phyloP scores from a whole-genome alignment of 2,113 vertebrate genomes.

The Odontophorus gujanensis region DNA sequence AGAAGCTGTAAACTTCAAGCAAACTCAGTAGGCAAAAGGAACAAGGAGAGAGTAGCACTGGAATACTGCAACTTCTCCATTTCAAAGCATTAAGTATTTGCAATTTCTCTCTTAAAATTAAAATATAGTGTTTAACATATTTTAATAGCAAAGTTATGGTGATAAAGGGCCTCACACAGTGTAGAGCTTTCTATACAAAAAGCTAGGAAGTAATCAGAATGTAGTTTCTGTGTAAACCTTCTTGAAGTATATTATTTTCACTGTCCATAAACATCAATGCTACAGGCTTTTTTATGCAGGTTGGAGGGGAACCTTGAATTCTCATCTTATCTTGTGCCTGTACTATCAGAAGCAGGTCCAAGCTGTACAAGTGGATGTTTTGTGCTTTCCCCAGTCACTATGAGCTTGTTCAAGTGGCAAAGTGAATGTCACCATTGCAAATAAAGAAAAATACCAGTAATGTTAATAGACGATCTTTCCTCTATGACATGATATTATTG shows the following conservation, averaged over 20 bases:
- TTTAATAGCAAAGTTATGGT: neutral
- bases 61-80: neutral
- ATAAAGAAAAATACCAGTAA: neutral
- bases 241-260: neutral
- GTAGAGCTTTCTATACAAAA: neutral
- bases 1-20: neutral
- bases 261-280: neutral
- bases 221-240: neutral
- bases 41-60: fast-evolving
- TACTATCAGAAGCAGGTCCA: neutral
- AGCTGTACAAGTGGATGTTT: neutral
- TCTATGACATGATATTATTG: neutral
- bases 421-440: neutral
- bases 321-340: neutral
- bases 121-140: neutral
- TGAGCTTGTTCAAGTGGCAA: neutral
- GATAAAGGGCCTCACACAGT: neutral
- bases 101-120: neutral
- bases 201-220: neutral
- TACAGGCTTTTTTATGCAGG: neutral
- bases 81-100: neutral
- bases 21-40: neutral
- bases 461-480: neutral
- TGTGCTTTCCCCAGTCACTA: neutral
- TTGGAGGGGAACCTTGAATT: neutral